Evolutionary conservation across 2,888 invertebrate species (phyloP).

Genomic region (Bembecia ichneumoniformis): DNA sequence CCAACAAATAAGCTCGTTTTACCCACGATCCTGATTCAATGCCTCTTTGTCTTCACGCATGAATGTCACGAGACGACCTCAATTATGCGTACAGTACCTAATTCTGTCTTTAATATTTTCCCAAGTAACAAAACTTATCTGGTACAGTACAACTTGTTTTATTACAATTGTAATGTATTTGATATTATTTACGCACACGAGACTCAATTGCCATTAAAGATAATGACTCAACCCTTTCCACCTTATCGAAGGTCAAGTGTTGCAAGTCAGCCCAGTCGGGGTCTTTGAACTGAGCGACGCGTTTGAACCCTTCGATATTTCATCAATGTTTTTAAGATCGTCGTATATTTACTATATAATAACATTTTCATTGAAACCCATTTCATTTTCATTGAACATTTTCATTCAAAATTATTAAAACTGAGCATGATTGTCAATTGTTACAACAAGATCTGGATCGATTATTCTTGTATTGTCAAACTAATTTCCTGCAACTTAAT

Average conservation of each 20-base stretch:
- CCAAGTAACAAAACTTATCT: background rate
- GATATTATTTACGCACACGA: background rate
- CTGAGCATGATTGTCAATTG: no score
- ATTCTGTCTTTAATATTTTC: background rate
- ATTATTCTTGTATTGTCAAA: no score
- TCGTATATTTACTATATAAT: background rate
- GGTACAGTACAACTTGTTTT: background rate
- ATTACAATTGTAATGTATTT: background rate
- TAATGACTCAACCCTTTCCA: constrained; percentile 21
- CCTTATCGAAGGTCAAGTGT: constrained; percentile 41
- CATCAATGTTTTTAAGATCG: constrained; percentile 8
- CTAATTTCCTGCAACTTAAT: no score
- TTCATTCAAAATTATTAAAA: no score
- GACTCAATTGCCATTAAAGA: constrained; percentile 9
- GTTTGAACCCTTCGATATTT: constrained; percentile 7
- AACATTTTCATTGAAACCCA: no score
- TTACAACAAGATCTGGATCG: no score
- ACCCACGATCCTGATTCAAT: background rate
- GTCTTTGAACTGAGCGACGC: constrained; percentile 20
- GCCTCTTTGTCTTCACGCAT: background rate
- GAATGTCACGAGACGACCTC: background rate
- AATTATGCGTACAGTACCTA: background rate
- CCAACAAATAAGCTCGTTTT: background rate
- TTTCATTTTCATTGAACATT: no score
- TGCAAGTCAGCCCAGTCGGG: constrained; percentile 10